phyloP scores from a whole-genome alignment of 64 coral and sea anemone species.

The Dendrophyllia cribrosa region DNA sequence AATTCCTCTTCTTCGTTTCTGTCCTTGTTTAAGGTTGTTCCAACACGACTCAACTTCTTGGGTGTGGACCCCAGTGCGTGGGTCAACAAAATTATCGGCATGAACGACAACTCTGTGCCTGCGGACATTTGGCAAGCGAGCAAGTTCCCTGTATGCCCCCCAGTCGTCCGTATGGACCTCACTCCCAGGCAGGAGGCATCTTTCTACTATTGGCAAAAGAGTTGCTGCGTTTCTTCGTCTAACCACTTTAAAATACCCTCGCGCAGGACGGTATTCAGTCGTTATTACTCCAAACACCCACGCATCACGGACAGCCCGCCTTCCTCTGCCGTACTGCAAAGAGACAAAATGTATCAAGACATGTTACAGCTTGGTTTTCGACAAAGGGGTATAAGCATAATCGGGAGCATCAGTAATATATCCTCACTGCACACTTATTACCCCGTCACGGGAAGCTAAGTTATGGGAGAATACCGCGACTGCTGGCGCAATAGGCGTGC shows the following conservation, averaged over 20 bases:
- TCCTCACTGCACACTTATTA: too few species aligned
- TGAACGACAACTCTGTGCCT: slow-evolving; percentile 20
- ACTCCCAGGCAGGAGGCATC: neutral
- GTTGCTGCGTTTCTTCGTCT: neutral
- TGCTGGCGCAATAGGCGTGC: too few species aligned
- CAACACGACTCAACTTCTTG: slow-evolving; percentile 13
- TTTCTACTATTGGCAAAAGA: neutral
- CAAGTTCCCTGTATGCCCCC: neutral
- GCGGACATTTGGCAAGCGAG: neutral
- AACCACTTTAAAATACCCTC: slow-evolving; percentile 9
- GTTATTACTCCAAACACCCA: slow-evolving; percentile 20
- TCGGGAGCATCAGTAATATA: too few species aligned
- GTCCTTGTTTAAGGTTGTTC: neutral
- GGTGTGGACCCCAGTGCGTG: slow-evolving; percentile 43
- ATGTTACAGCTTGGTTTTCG: too few species aligned
- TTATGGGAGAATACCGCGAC: too few species aligned
- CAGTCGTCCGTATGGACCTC: slow-evolving; percentile 9
- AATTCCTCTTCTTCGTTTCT: neutral
- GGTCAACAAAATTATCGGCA: slow-evolving; percentile 37
- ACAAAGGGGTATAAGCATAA: too few species aligned
- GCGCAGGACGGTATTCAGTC: neutral
- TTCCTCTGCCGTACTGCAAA: slow-evolving; percentile 14
- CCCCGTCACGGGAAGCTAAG: too few species aligned
- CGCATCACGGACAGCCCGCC: neutral
- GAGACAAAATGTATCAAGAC: neutral